phyloP scores from a whole-genome alignment of 2,888 invertebrate genomes.

The Corythucha ciliata region DNA sequence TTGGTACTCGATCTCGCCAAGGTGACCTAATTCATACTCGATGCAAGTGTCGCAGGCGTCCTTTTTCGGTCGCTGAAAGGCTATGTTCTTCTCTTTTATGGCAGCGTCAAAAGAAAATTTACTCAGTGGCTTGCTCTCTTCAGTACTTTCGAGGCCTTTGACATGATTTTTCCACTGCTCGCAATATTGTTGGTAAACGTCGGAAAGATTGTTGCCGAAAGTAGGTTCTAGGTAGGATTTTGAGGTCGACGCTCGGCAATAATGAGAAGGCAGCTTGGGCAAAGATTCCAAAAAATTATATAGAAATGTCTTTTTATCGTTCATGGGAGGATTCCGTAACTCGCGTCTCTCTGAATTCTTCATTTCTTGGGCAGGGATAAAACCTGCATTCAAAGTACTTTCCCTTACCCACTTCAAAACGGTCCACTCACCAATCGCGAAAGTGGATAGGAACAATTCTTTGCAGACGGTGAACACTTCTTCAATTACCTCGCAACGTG shows the following conservation, averaged over 20 bases:
- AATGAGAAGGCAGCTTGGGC: constrained; percentile 31
- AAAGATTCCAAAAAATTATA: constrained; percentile 21
- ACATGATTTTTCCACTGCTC: constrained; percentile 7
- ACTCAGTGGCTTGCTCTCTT: background rate
- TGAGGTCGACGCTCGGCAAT: constrained; percentile 25
- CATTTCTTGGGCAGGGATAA: constrained; percentile 1
- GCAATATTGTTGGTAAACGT: constrained; percentile 10
- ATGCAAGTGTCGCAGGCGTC: constrained; percentile 21
- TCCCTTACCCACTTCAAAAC: constrained; percentile 4
- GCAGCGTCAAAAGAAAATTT: constrained; percentile 12
- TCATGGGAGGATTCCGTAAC: background rate
- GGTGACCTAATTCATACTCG: background rate
- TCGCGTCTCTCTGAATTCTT: background rate
- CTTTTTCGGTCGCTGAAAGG: constrained; percentile 21
- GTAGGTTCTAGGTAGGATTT: constrained; percentile 33
- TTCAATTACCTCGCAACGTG: constrained; percentile 4
- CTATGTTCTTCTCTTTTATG: constrained; percentile 8
- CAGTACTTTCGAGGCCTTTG: background rate
- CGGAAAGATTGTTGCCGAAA: background rate
- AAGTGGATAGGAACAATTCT: background rate
- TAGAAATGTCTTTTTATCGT: background rate
- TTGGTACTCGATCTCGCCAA: background rate
- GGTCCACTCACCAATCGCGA: background rate
- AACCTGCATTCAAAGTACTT: background rate
- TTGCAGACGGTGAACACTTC: constrained; percentile 2